A percentile compares a stretch with the other conserved stretches of the same genome.
phyloP scores from a whole-genome alignment of 2,113 vertebrate genomes.

The Labrus mixtus region DNA sequence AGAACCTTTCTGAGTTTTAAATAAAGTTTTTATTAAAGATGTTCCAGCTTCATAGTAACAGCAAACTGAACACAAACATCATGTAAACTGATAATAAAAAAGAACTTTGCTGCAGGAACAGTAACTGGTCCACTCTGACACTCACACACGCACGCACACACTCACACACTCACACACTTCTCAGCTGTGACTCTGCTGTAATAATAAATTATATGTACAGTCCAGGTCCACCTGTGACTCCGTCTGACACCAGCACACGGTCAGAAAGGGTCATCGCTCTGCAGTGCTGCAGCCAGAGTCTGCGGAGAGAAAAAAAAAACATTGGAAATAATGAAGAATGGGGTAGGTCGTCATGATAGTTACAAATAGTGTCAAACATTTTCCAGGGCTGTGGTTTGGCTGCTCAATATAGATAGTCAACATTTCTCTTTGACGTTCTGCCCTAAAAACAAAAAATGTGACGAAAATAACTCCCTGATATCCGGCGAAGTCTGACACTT shows the following conservation, averaged over 20 bases:
- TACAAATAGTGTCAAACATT: no score
- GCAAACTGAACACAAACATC: constrained; percentile 67
- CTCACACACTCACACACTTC: constrained; percentile 9
- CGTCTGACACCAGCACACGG: constrained; percentile 10
- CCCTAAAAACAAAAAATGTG: no score
- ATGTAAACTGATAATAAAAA: constrained; percentile 63
- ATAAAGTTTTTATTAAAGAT: constrained; percentile 92
- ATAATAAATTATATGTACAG: constrained; percentile 89
- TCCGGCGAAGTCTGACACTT: neutral
- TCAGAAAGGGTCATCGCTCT: neutral
- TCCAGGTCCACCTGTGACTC: constrained; percentile 81
- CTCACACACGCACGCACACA: constrained; percentile 3
- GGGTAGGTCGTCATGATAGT: no score
- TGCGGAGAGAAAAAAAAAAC: neutral
- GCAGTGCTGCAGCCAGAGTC: neutral
- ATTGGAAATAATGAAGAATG: no score
- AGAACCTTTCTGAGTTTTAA: constrained; percentile 80
- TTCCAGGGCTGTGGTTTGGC: no score
- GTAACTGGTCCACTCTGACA: constrained; percentile 50
- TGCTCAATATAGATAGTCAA: no score
- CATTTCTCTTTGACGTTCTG: no score
- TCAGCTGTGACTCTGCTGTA: constrained; percentile 72
- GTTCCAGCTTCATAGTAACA: constrained; percentile 63
- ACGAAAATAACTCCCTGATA: no score
- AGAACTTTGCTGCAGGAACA: constrained; percentile 52